Conservation (phyloP, 2,888 invertebrate genomes). For the Cryptus viduatorius region DNA sequence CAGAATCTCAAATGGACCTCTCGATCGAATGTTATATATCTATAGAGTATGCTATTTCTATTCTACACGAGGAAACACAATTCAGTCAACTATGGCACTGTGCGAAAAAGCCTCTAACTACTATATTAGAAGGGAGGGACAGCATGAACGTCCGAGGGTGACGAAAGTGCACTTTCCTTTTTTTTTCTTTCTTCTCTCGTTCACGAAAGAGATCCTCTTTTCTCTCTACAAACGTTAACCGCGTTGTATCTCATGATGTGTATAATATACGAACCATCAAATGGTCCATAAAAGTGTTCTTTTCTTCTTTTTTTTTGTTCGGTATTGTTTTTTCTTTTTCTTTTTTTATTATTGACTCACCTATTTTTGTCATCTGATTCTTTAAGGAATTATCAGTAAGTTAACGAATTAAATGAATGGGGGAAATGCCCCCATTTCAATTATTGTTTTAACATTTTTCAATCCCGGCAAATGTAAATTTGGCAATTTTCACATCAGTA, state of each 20-base stretch:
- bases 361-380: no score
- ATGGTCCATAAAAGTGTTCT: constrained; percentile 17
- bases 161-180: constrained; percentile 33
- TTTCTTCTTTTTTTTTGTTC: neutral
- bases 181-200: neutral
- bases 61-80: constrained; percentile 24
- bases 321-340: neutral
- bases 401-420: no score
- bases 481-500: no score
- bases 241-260: neutral
- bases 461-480: no score
- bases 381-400: no score
- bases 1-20: constrained; percentile 30
- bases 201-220: neutral
- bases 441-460: no score
- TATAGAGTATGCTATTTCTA: constrained; percentile 7
- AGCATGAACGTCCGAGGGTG: constrained; percentile 13
- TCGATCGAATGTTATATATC: constrained; percentile 19
- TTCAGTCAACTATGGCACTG: constrained; percentile 6
- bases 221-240: constrained; percentile 5
- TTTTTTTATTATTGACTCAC: no score
- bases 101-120: neutral
- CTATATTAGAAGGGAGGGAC: neutral
- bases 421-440: no score
- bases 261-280: neutral